Conservation (phyloP, 2,888 invertebrate species). For the Tipula unca region DNA sequence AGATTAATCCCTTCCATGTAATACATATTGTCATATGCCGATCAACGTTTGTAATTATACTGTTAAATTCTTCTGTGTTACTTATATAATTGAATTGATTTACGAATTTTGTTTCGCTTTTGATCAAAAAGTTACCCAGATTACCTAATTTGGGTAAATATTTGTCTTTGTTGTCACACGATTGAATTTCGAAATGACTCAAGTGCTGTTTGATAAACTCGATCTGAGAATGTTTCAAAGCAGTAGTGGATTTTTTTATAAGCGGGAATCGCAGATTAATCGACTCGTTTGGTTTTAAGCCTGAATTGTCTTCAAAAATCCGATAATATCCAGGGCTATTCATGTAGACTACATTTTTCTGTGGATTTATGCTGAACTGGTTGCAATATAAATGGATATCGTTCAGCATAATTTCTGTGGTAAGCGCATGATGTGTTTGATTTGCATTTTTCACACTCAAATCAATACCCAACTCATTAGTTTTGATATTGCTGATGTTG, state of each 20-base stretch:
- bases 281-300: constrained; percentile 35
- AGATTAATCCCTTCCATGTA: constrained; percentile 36
- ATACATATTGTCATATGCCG: constrained; percentile 37
- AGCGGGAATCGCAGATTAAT: constrained; percentile 38
- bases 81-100: constrained; percentile 31
- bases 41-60: constrained; percentile 33
- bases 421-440: constrained; percentile 47
- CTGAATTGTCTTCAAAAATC: constrained; percentile 28
- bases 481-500: constrained; percentile 46
- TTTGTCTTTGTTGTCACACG: constrained; percentile 21
- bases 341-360: constrained; percentile 1
- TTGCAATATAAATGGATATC: constrained; percentile 36
- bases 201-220: constrained; percentile 29
- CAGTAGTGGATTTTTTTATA: constrained; percentile 24
- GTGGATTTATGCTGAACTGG: constrained; percentile 32
- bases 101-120: constrained; percentile 39
- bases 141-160: constrained; percentile 32
- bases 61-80: constrained; percentile 40
- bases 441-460: constrained; percentile 62
- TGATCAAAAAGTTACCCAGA: constrained; percentile 37
- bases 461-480: constrained; percentile 51
- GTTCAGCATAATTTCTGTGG: constrained; percentile 36
- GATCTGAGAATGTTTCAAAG: background rate
- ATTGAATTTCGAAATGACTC: constrained; percentile 29
- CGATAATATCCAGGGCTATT: constrained; percentile 23